Percentiles rank a stretch among this genome's conserved stretches.
phyloP scores from a whole-genome alignment of 2,888 invertebrate species.

The Drosophila pegasa region DNA sequence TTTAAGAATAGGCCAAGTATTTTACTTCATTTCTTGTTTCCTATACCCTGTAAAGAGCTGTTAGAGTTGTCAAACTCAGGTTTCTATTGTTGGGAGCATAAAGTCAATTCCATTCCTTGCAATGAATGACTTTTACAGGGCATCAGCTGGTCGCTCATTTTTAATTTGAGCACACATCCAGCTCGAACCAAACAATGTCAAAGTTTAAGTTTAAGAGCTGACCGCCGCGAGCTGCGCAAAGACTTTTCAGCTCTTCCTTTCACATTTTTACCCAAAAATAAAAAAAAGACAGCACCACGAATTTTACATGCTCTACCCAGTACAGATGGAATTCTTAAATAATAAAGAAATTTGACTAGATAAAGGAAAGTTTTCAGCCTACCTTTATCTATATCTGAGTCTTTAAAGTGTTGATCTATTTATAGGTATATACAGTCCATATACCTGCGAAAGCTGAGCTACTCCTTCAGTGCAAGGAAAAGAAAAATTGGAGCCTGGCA shows the following conservation, averaged over 20 bases:
- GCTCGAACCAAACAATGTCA: slow-evolving; percentile 44
- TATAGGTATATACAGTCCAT: neutral
- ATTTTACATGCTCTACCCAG: slow-evolving; percentile 1
- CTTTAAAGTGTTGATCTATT: neutral
- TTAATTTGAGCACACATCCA: neutral
- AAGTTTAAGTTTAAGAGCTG: slow-evolving; percentile 53
- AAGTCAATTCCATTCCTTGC: neutral
- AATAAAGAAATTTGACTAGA: too few species aligned
- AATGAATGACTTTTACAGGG: neutral
- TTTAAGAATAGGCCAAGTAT: slow-evolving; percentile 31
- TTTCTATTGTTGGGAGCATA: neutral
- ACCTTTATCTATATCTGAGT: neutral
- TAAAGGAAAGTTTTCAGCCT: too few species aligned
- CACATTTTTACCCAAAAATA: slow-evolving; percentile 43
- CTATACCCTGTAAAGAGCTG: neutral
- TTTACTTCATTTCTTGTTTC: slow-evolving; percentile 12
- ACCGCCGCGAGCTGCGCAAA: slow-evolving; percentile 46
- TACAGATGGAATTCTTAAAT: neutral
- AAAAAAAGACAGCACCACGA: neutral
- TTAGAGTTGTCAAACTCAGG: neutral
- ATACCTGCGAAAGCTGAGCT: too few species aligned
- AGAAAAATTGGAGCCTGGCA: slow-evolving; percentile 11
- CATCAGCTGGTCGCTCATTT: neutral
- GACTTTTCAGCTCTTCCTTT: slow-evolving; percentile 54
- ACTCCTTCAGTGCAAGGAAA: slow-evolving; percentile 6